Evolutionary conservation across 2,113 vertebrate species (phyloP), one percentile per base, ranked within the genome.

Genomic region (Eulemur macaco): DNA sequence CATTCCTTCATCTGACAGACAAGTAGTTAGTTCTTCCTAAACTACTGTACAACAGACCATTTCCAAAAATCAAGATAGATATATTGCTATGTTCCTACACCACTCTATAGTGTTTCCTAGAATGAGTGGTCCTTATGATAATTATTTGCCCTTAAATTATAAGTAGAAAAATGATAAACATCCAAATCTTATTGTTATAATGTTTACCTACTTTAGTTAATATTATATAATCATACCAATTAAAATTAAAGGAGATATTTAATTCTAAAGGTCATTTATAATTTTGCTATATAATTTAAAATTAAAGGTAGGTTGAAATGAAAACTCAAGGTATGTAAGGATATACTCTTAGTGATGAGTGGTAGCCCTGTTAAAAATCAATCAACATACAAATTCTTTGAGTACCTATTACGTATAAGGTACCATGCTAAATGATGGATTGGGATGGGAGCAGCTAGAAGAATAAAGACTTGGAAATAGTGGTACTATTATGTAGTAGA

Each of bases 241-340:
- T 82, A 54, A 83, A 69, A 63, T 34, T 39, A 29, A 85, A 89
- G 10, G 31, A 78, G 6, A 58, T 63, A 76, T 66, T 47, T 93
- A 94, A 92, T 71, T 94, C 23, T 47, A 71, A 84, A 91, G 18
- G 82, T 87, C 37, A 91, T 83, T 90, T 97, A 54, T 90, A 94
- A 42, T 27, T 89, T 96, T 95, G 20, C 34, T 56, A 47, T 74
- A n/a, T 42, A 85, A 87, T 90, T 87, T 45, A 80, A 84, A 87
- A 74, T 94, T 89, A 97, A 54, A 73, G 47, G 1, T 54, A 77
- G 31, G 7, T 42, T 87, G 58, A 96, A 77, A 21, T 4, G 20
- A 93, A 31, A 77, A 2, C 4, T 5, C 63, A 11, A 68, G 37
- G 5, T 69, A 52, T 52, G 27, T 91, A 21, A 82, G 34, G 4